Evolutionary conservation across 1,140 invertebrate species (phyloP).

Genomic region (Formica selysi): DNA sequence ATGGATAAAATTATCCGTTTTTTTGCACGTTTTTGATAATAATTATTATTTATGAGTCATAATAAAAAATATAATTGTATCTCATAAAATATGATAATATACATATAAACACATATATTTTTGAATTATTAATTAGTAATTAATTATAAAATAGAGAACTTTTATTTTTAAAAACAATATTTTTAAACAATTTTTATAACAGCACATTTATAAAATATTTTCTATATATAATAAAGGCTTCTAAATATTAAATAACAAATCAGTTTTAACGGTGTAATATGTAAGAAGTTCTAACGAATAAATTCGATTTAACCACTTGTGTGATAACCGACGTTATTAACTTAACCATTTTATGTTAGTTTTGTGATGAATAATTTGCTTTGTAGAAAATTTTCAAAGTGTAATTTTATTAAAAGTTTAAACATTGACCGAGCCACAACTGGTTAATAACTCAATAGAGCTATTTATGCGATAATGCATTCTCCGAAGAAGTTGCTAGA

Average conservation of each 20-base stretch:
- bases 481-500: conserved; percentile 15
- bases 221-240: neutral
- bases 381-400: conserved; percentile 46
- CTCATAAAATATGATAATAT: no score
- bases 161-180: neutral
- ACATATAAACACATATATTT: neutral
- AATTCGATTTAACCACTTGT: conserved; percentile 18
- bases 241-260: neutral
- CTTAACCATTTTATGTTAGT: conserved; percentile 40
- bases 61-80: neutral
- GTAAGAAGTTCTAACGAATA: neutral
- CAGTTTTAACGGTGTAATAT: neutral
- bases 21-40: neutral
- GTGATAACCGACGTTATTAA: conserved; percentile 43
- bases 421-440: conserved; percentile 24
- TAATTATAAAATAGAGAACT: neutral
- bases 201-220: neutral
- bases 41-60: neutral
- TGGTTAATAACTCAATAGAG: conserved; percentile 51
- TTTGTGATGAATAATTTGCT: conserved; percentile 47
- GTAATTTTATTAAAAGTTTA: conserved; percentile 59
- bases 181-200: neutral
- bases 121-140: conserved; percentile 1
- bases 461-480: conserved; percentile 45
- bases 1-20: no score